Evolutionary conservation across 2,113 vertebrate genomes (phyloP), one percentile per base, ranked within the genome.

Genomic region (Caracal caracal): DNA sequence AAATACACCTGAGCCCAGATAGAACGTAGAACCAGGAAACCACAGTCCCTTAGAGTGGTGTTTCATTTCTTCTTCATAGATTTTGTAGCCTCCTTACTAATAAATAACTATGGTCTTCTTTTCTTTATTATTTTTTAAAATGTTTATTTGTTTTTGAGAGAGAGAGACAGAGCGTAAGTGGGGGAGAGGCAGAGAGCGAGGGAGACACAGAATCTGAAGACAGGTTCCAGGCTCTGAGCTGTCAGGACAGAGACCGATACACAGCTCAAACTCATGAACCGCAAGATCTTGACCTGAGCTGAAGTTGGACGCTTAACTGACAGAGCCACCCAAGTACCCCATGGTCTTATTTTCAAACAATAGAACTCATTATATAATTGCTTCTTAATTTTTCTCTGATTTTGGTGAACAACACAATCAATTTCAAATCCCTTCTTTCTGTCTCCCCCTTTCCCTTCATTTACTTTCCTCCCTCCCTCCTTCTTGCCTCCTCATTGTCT

Each of bases 311-410:
- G 56, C 56, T 59, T 59, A 59, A 59, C 56, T 59, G 56, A 59
- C 8, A 59, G 56, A 59, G 56, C 56, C 8, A 20, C 56, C 56
- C 56, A 59, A 20, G 56, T 8, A 59, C 56, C 8, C 19, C 56
- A 59, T 70, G 30, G 16, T 51, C 93, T 95, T 79, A 78, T 85
- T 81, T 93, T 94, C 65, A 84, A 79, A 94, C 51, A 13, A 28
- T 68, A 88, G 65, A 90, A 93, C 92, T 94, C 53, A 87, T 70
- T 35, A 80, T 49, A 30, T 75, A 59, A 43, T 86, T 59, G 6
- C 65, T 61, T 84, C 76, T 79, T 83, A 63, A 91, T 84, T 79
- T 79, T 53, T 92, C 26, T 66, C 49, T 71, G 73, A 84, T 91
- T 93, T 88, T 59, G 61, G 63, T 13, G 11, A 84, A 68, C 19